These are phyloP conservation scores for Drosophila novamexicana DNA, from an alignment of 1,140 invertebrate species.

Conservation along the genomic window DNA sequence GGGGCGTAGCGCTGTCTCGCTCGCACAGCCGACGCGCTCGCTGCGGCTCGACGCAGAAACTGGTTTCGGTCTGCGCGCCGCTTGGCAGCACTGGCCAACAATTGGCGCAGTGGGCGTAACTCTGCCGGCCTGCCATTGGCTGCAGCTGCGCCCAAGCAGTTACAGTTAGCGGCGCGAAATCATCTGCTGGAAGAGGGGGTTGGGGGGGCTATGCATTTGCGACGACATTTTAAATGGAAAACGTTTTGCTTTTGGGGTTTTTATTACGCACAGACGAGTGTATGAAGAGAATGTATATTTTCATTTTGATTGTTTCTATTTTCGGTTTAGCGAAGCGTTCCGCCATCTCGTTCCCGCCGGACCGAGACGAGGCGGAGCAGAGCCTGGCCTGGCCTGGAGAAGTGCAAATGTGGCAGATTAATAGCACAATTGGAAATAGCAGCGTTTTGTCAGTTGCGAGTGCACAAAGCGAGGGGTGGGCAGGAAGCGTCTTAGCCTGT, in stretches of 20 bases:
- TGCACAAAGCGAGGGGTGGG: constrained; percentile 47
- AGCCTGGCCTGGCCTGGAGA: constrained; percentile 42
- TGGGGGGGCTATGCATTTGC: constrained; percentile 45
- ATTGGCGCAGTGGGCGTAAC: constrained; percentile 61
- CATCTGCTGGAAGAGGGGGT: neutral
- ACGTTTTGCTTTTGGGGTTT: constrained; percentile 84
- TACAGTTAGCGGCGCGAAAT: neutral
- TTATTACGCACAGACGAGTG: constrained; percentile 67
- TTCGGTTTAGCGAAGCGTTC: constrained; percentile 65
- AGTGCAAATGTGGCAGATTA: constrained; percentile 84
- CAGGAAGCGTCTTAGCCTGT: constrained; percentile 12
- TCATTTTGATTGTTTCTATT: constrained; percentile 82
- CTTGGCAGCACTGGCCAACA: constrained; percentile 73
- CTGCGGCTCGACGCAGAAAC: constrained; percentile 41
- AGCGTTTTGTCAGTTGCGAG: constrained; percentile 77
- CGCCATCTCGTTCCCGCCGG: constrained; percentile 12
- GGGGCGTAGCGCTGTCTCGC: constrained; percentile 20
- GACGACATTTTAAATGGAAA: constrained; percentile 84
- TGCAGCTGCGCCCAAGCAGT: constrained; percentile 2
- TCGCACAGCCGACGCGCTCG: constrained; percentile 7
- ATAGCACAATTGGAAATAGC: constrained; percentile 84
- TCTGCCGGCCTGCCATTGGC: constrained; percentile 59
- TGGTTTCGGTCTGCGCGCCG: constrained; percentile 50
- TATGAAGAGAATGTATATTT: constrained; percentile 81
- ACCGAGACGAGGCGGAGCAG: constrained; percentile 17